phyloP scores from a whole-genome alignment of 2,797 vertebrate species.

The Sebastes baramenuke region DNA sequence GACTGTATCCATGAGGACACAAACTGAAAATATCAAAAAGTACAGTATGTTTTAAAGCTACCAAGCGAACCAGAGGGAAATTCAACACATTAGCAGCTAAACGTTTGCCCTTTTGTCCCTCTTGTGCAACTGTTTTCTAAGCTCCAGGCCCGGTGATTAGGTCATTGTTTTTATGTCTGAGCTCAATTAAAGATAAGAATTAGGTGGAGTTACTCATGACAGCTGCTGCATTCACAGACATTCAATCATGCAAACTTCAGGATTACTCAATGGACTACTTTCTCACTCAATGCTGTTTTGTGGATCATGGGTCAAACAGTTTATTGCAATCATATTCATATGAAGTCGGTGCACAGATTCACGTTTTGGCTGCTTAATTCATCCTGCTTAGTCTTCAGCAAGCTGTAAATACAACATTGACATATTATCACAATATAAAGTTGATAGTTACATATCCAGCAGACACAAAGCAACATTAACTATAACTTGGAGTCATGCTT shows the following conservation, averaged over 20 bases:
- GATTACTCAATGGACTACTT: background rate
- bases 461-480: background rate
- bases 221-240: conserved; percentile 29
- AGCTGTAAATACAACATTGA: background rate
- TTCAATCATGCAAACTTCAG: conserved; percentile 11
- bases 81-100: background rate
- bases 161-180: conserved; percentile 38
- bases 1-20: background rate
- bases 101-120: background rate
- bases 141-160: background rate
- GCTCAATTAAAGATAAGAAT: conserved; percentile 39
- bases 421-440: background rate
- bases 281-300: background rate
- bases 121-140: background rate
- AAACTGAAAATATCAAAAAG: background rate
- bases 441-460: background rate
- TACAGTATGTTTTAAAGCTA: background rate
- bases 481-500: background rate
- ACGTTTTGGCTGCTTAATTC: background rate
- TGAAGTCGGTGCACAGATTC: background rate
- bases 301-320: background rate
- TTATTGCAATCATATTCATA: background rate
- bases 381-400: background rate
- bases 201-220: conserved; percentile 9
- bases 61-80: background rate